Evolutionary conservation across 2,888 invertebrate genomes (phyloP), one percentile per base, ranked within the genome.

Genomic region (Poecilobothrus nobilitatus): DNA sequence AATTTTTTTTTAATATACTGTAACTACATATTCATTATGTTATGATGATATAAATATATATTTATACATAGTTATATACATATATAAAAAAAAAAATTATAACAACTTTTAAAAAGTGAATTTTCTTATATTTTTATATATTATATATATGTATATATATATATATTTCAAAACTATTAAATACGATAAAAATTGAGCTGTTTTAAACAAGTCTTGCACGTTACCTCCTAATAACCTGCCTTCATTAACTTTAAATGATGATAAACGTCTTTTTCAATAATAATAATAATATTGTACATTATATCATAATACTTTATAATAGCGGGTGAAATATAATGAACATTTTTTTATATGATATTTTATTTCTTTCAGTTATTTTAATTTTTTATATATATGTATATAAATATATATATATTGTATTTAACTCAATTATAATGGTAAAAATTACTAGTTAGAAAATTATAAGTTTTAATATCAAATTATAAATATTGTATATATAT

Each of bases 231-330:
- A 53, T 53, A 53, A 53, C 15, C 53, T 53, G 53, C 53, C 53
- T 53, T 53, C 53, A 53, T 53, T 53, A 53, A 53, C 53, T 53
- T 53, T 53, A 53, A 53, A 53, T 53, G 53, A 53, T 53, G 53
- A 53, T 53, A 53, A 53, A 53, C 53, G 53, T 53, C 53, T 53
- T 53, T 53, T 53, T 53, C 53, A 53, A n/a, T 18, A 53, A 53
- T 53, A 53, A 44, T 44, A 44, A 53, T 53, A 53, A 53, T 53
- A 27, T 27, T 27, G 27, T 27, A 27, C 27, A 2, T 4, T 27
- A 27, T n/a, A n/a, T n/a, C 12, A 15, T 53, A 53, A 53, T 53
- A 53, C 2, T 53, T 10, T 4, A 53, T 53, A 53, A 53, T 53
- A 53, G 53, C 53, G 53, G 53, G 53, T 53, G 53, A 53, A 53